Conservation (phyloP, 2,113 vertebrate genomes). For the Misgurnus mizolepis region DNA sequence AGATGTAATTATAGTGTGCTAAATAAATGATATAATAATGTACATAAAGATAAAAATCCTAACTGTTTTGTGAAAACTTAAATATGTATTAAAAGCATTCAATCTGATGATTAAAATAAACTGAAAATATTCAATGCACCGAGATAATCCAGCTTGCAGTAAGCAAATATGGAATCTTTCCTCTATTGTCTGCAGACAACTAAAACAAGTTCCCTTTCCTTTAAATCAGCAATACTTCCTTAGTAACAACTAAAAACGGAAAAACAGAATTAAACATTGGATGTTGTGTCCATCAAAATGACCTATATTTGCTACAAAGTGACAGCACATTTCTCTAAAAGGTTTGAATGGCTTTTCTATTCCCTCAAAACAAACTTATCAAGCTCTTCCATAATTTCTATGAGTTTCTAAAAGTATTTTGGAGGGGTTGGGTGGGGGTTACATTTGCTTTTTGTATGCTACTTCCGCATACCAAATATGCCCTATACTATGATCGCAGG, state of each 20-base stretch:
- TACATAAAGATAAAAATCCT: neutral
- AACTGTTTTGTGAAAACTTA: neutral
- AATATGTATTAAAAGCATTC: neutral
- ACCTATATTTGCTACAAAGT: neutral
- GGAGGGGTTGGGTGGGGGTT: neutral
- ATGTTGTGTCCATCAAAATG: neutral
- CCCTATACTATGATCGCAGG: conserved; percentile 18
- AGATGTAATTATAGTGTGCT: neutral
- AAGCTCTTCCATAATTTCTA: neutral
- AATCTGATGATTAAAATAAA: neutral
- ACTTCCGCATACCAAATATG: conserved; percentile 12
- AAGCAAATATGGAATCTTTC: neutral
- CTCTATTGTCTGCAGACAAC: neutral
- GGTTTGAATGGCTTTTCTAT: neutral
- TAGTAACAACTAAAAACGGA: neutral
- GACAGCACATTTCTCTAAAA: neutral
- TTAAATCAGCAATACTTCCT: neutral
- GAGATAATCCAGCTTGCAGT: neutral
- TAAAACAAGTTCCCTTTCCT: neutral
- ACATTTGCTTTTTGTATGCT: conserved; percentile 1
- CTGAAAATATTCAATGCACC: neutral
- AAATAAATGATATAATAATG: neutral
- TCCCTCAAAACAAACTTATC: neutral
- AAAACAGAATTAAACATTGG: neutral
- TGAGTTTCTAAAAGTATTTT: neutral